Evolutionary conservation across 2,113 vertebrate genomes (phyloP).

Genomic region (Hiodon tergisus): DNA sequence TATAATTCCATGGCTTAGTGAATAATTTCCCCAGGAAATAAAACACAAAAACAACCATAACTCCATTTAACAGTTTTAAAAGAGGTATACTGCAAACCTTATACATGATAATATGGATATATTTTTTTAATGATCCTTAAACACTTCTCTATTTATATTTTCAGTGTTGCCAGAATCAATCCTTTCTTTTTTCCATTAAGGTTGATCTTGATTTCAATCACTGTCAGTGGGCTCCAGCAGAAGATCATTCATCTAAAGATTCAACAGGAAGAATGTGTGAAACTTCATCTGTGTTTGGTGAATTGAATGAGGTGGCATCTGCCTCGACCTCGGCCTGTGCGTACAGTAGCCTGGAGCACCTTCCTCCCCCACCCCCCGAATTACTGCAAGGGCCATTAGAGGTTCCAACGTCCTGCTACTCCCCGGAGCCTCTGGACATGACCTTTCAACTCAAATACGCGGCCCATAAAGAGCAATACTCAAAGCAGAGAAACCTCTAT

Average conservation of each 20-base stretch:
- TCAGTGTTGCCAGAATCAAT: not conserved
- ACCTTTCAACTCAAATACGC: slow-evolving; percentile 44
- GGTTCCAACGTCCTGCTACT: slow-evolving; percentile 52
- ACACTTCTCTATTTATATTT: not conserved
- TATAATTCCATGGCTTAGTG: not conserved
- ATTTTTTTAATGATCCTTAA: not conserved
- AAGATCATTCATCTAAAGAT: slow-evolving; percentile 50
- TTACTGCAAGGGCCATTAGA: slow-evolving; percentile 64
- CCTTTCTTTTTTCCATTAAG: slow-evolving; percentile 64
- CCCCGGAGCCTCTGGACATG: slow-evolving; percentile 58
- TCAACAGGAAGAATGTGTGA: slow-evolving; percentile 49
- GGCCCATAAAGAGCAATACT: slow-evolving; percentile 62
- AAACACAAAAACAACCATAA: not conserved
- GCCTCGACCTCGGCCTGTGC: slow-evolving; percentile 29
- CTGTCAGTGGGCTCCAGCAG: slow-evolving; percentile 59
- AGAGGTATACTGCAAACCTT: not conserved
- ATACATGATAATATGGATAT: not conserved
- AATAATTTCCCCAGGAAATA: not conserved
- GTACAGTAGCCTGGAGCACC: slow-evolving; percentile 51
- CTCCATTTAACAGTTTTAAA: not conserved
- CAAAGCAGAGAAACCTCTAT: slow-evolving; percentile 68
- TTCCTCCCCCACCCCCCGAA: slow-evolving; percentile 65
- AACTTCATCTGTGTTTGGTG: slow-evolving; percentile 37
- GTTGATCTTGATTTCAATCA: slow-evolving; percentile 67
- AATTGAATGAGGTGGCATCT: slow-evolving; percentile 35